phyloP scores from a whole-genome alignment of 2,888 invertebrate species.

The Elgonia sp. region DNA sequence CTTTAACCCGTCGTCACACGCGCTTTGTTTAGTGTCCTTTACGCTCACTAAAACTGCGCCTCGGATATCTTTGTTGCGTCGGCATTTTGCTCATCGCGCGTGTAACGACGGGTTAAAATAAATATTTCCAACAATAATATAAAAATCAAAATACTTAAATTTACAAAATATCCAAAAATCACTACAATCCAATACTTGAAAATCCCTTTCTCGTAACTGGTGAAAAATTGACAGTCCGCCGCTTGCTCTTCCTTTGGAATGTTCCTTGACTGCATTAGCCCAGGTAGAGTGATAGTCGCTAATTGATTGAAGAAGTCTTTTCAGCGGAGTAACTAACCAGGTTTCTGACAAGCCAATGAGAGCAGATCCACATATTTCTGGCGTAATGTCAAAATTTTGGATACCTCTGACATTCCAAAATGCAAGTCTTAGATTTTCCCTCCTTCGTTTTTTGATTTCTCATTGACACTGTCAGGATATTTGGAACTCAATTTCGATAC shows the following conservation, averaged over 20 bases:
- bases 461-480: too few species aligned
- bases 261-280: background rate
- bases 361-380: background rate
- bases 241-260: conserved; percentile 8
- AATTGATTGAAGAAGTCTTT: background rate
- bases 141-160: conserved; percentile 19
- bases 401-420: background rate
- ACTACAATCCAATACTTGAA: background rate
- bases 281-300: background rate
- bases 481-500: too few species aligned
- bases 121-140: background rate
- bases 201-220: background rate
- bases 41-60: too few species aligned
- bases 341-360: background rate
- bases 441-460: too few species aligned
- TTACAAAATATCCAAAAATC: conserved; percentile 2
- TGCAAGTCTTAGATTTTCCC: background rate
- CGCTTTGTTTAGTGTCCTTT: too few species aligned
- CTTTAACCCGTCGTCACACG: too few species aligned
- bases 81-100: too few species aligned
- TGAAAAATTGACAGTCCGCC: background rate
- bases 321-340: background rate
- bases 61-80: too few species aligned
- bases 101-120: too few species aligned
- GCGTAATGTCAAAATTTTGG: background rate